phyloP scores from a whole-genome alignment of 2,113 vertebrate genomes.

The Aspiorhynchus laticeps region DNA sequence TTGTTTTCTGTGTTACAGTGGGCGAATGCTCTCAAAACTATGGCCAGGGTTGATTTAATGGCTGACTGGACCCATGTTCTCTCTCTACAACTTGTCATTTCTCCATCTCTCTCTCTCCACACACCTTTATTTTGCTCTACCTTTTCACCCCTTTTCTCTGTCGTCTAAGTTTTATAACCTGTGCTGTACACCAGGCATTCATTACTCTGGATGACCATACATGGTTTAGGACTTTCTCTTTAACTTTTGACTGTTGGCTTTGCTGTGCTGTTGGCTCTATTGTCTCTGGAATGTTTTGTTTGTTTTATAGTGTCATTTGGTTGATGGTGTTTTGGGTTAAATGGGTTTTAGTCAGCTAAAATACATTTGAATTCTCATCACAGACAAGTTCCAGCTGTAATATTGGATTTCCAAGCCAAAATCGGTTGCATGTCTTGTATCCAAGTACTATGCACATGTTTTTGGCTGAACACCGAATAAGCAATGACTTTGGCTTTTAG shows the following conservation, averaged over 20 bases:
- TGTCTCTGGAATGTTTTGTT: conserved; percentile 52
- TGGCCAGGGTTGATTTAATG: conserved; percentile 45
- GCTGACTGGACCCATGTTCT: conserved; percentile 31
- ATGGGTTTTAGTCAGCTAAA: conserved; percentile 48
- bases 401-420: conserved; percentile 47
- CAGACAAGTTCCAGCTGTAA: conserved; percentile 54
- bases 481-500: conserved; percentile 6
- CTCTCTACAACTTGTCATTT: background rate
- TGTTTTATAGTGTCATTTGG: conserved; percentile 56
- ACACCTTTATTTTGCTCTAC: background rate
- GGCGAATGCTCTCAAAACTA: conserved; percentile 42
- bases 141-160: conserved; percentile 8
- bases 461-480: background rate
- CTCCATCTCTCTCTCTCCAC: conserved; percentile 10
- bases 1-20: conserved; percentile 29
- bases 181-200: conserved; percentile 14
- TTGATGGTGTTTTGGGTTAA: conserved; percentile 50
- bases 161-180: conserved; percentile 19
- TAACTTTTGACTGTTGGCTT: conserved; percentile 41
- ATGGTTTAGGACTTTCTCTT: conserved; percentile 43
- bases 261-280: conserved; percentile 10
- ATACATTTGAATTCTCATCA: conserved; percentile 19
- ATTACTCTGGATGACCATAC: conserved; percentile 47
- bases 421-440: conserved; percentile 9
- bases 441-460: background rate